Percentiles rank a stretch among this genome's conserved stretches.
Evolutionary conservation across 2,797 vertebrate species (phyloP).

Genomic region (Nannoperca australis): DNA sequence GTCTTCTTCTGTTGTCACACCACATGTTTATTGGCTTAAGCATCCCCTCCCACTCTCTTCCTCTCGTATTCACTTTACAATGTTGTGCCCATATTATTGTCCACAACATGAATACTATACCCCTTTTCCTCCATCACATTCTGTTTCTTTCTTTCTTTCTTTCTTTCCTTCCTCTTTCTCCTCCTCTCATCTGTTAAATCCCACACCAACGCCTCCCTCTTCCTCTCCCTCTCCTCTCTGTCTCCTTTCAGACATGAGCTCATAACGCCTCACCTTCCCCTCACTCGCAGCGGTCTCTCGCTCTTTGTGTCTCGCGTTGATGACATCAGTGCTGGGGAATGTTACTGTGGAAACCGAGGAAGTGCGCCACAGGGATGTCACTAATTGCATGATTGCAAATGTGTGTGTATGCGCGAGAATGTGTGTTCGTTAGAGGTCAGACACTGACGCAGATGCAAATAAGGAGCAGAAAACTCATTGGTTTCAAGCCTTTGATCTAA

Average conservation of each 20-base stretch:
- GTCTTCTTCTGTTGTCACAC: slow-evolving; percentile 22
- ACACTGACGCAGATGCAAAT: slow-evolving; percentile 9
- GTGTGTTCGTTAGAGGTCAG: slow-evolving; percentile 40
- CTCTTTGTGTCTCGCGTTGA: slow-evolving; percentile 74
- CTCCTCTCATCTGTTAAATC: slow-evolving; percentile 17
- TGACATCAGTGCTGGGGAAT: slow-evolving; percentile 73
- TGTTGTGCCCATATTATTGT: slow-evolving; percentile 18
- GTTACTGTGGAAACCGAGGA: slow-evolving; percentile 78
- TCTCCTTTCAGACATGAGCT: slow-evolving; percentile 75
- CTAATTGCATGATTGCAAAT: slow-evolving; percentile 66
- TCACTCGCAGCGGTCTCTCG: slow-evolving; percentile 27
- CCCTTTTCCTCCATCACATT: slow-evolving; percentile 10
- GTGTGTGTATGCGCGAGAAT: slow-evolving; percentile 27
- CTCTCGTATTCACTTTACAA: slow-evolving; percentile 12
- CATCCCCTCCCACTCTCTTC: slow-evolving; percentile 7
- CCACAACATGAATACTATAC: slow-evolving; percentile 19
- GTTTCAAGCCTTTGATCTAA: slow-evolving; percentile 17
- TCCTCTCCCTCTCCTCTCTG: neutral
- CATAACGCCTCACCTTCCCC: slow-evolving; percentile 56
- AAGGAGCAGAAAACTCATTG: slow-evolving; percentile 10
- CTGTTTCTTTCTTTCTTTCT: slow-evolving; percentile 13
- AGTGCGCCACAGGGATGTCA: slow-evolving; percentile 57
- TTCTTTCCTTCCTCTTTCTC: neutral
- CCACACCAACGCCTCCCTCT: slow-evolving; percentile 25
- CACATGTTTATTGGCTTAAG: slow-evolving; percentile 12